Conservation (phyloP, 2,113 vertebrate species). For the Micromys minutus region DNA sequence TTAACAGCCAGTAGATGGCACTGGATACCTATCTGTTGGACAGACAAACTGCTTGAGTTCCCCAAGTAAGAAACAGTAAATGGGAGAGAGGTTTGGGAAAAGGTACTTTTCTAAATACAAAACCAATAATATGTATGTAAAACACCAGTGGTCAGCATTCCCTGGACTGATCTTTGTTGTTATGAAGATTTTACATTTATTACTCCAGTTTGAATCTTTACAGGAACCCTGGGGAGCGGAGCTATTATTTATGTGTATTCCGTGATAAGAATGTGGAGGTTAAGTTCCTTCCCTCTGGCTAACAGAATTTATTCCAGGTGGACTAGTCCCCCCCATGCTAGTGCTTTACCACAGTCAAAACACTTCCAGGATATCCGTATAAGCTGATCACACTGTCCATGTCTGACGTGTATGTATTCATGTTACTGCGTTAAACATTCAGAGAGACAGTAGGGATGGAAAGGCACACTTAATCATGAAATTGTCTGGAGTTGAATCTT, state of each 20-base stretch:
- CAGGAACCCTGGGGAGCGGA: not conserved
- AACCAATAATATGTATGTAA: not conserved
- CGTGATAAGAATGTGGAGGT: not conserved
- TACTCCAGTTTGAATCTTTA: not conserved
- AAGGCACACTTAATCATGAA: not conserved
- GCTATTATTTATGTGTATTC: not conserved
- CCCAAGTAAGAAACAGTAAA: not conserved
- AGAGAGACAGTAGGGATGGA: not conserved
- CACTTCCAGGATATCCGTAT: not conserved
- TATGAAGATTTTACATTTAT: not conserved
- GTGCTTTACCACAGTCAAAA: not conserved
- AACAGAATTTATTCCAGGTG: not conserved
- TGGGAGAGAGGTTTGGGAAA: not conserved
- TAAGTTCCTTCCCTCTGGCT: not conserved
- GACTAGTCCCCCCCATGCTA: not conserved
- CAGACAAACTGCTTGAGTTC: not conserved
- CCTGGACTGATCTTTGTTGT: not conserved
- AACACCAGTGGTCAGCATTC: not conserved
- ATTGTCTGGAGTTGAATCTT: not conserved
- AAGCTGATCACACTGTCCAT: not conserved
- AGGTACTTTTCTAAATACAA: not conserved
- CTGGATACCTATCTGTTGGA: conserved; percentile 21
- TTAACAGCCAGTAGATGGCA: conserved; percentile 57
- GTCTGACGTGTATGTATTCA: not conserved
- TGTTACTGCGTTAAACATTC: not conserved